Evolutionary conservation across 2,888 invertebrate genomes (phyloP), one percentile per base, ranked within the genome.

Genomic region (Sicus ferrugineus): DNA sequence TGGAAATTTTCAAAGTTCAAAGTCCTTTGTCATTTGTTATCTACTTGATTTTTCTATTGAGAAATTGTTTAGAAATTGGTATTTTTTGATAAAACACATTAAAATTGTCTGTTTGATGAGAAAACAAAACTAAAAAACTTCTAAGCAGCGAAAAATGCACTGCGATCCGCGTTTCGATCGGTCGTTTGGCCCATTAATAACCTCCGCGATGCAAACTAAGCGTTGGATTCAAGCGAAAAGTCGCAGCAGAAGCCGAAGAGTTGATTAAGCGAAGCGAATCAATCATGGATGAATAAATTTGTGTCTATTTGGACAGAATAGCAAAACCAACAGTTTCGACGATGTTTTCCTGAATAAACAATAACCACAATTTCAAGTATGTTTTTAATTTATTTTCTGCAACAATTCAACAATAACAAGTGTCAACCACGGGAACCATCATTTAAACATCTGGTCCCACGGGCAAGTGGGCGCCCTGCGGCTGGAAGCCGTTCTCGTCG

Each of bases 401-500:
- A 21, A 77, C 80, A 50, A n/a, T 19, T n/a, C 26, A 23, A 23
- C 26, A 54, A 26, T 23, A 7, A 9, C 11, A 54, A 54, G 5
- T n/a, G 34, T 16, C 46, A 38, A 30, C 21, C 4, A n/a, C 52
- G 71, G n/a, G n/a, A n/a, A n/a, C n/a, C n/a, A n/a, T n/a, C n/a
- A 52, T 58, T 74, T 73, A 74, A 69, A n/a, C 42, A 4, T 19
- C 23, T 23, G 19, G 21, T 14, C 61, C 69, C 19, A 67, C 67
- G 3, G 75, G 74, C 54, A 75, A 63, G 70, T 75, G 74, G 38
- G 69, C 72, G 34, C 74, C 75, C 56, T 54, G 28, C 14, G 74
- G 73, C 67, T 74, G 75, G 74, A 67, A 75, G 52, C 75, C 75
- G 28, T 75, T 73, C 62, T 75, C 74, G 68, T 73, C 79, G 26